phyloP scores from a whole-genome alignment of 2,888 invertebrate genomes.

The Chloroclystis v-ata region DNA sequence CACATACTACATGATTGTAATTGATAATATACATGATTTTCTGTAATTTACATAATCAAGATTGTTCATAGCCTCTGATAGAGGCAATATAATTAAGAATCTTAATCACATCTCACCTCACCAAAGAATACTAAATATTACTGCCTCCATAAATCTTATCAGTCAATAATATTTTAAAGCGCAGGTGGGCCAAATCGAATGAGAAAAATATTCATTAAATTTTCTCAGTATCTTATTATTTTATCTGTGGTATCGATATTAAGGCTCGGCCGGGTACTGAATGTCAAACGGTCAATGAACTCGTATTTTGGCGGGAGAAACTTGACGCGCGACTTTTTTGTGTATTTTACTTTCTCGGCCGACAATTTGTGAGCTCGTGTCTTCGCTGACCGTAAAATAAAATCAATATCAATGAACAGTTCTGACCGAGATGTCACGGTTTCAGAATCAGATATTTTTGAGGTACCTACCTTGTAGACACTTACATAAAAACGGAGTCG shows the following conservation, averaged over 20 bases:
- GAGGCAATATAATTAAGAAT: background rate
- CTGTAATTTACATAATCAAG: no score
- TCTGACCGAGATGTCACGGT: background rate
- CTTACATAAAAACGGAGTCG: no score
- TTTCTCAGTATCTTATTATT: constrained; percentile 24
- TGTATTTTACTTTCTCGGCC: constrained; percentile 73
- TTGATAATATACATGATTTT: no score
- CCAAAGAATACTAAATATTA: no score
- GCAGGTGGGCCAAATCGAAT: constrained; percentile 27
- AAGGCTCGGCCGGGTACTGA: constrained; percentile 44
- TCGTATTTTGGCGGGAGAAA: constrained; percentile 74
- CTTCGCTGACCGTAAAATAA: constrained; percentile 30
- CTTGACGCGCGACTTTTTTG: constrained; percentile 66
- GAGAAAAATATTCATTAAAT: constrained; percentile 25
- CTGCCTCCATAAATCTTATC: background rate
- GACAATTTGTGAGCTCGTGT: constrained; percentile 25
- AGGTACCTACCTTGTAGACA: no score
- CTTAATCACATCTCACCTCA: background rate
- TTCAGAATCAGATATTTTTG: no score
- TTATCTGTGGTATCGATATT: constrained; percentile 27
- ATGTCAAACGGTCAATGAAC: constrained; percentile 74
- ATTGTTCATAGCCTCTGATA: no score
- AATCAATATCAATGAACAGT: constrained; percentile 21
- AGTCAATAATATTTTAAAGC: constrained; percentile 26
- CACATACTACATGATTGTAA: no score